These are phyloP conservation scores for Hybos culiciformis DNA, from an alignment of 2,888 invertebrate genomes.

Conservation along the genomic window DNA sequence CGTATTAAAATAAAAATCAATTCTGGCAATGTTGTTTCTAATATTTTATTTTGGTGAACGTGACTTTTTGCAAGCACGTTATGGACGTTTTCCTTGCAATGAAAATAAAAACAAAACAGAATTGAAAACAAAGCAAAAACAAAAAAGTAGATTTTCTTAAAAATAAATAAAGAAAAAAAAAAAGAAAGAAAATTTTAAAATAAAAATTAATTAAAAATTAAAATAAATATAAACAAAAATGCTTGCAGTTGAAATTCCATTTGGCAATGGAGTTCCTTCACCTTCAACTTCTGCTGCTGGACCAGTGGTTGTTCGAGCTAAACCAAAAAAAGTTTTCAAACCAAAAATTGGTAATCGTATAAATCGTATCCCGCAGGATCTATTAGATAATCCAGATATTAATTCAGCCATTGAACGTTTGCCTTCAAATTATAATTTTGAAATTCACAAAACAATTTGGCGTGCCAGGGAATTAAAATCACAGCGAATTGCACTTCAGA, in stretches of 20 bases:
- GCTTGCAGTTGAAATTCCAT: neutral
- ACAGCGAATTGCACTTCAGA: conserved; percentile 83
- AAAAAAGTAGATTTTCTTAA: no score
- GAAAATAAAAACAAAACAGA: no score
- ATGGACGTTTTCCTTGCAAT: no score
- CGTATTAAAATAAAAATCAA: no score
- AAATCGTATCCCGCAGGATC: conserved; percentile 68
- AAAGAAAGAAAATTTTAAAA: neutral
- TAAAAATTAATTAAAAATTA: neutral
- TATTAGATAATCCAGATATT: conserved; percentile 59
- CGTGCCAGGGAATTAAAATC: conserved; percentile 71
- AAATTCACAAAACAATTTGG: conserved; percentile 97
- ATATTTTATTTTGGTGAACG: no score
- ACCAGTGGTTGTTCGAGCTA: conserved; percentile 60
- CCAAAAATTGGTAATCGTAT: conserved; percentile 54
- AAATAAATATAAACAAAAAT: neutral
- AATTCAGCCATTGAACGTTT: conserved; percentile 59
- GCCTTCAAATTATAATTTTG: conserved; percentile 94
- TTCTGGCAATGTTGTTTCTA: no score
- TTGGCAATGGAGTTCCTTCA: no score
- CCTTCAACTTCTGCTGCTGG: no score
- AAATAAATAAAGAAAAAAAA: no score
- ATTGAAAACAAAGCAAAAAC: no score
- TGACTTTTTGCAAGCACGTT: no score
- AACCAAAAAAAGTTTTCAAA: conserved; percentile 69